Evolutionary conservation across 2,113 vertebrate species (phyloP), one percentile per base, ranked within the genome.

Genomic region (Limanda limanda): DNA sequence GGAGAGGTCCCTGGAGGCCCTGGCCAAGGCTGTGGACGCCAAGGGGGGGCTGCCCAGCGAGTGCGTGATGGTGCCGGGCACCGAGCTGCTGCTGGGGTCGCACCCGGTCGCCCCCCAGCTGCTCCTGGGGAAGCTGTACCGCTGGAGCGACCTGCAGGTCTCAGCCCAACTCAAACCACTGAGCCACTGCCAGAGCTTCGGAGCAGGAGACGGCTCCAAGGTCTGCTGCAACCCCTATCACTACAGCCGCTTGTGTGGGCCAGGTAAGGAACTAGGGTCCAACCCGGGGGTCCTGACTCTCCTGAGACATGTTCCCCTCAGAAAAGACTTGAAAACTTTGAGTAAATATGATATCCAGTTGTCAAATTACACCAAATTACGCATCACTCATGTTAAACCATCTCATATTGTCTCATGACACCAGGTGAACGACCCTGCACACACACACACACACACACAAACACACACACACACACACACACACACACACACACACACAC

Each of bases 181-280:
- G 71, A 94, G 95, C 92, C 94, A 95, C 71, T 98, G 97, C 92
- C 95, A 95, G 88, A 96, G 95, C 83, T 96, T 95, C 86, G 91
- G 94, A 25, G 71, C 65, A 8, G 82, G 7, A 69, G 86, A 83
- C 56, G 92, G 95, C 87, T 93, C 91, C 4, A 93, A 93, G 12
- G 93, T 96, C 81, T 98, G 97, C 94, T 98, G 97, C 95, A 98
- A 99, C 88, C 97, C 97, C 72, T 96, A 97, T 92, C 97, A 99
- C 95, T 98, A 98, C 96, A 98, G 97, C 93, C 92, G 96, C 79
- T 83, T 99, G 57, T 97, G 96, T 90, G 97, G 96, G 92, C 96
- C 97, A 96, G 97, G 97, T 97, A 92, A 96, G 94, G 76, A 89
- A n/a, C n/a, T n/a, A n/a, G 1, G 23, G 47, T 64, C 9, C 17